Percentiles rank a stretch among this genome's conserved stretches.
These are phyloP conservation scores for Nomada lathburiana DNA, from an alignment of 2,888 invertebrate species.

Conservation along the genomic window DNA sequence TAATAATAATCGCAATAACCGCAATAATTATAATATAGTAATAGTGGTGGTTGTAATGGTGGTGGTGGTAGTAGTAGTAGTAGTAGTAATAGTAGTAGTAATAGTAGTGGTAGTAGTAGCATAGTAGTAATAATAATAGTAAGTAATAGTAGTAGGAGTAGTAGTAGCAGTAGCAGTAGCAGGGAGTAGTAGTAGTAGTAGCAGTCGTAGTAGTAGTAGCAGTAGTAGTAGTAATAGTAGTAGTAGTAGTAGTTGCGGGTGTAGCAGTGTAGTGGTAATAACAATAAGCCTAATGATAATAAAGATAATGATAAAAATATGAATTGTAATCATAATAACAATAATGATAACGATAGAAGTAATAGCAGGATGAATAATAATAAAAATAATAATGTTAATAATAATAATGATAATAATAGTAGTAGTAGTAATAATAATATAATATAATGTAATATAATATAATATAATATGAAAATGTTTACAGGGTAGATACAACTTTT, in stretches of 20 bases:
- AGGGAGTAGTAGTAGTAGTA: slow-evolving; percentile 34
- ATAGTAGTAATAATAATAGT: background rate
- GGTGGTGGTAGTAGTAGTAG: slow-evolving; percentile 15
- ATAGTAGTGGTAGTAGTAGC: background rate
- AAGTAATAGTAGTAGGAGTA: slow-evolving; percentile 11
- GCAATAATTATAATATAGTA: slow-evolving; percentile 55
- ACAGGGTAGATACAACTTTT: slow-evolving; percentile 84
- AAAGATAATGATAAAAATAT: slow-evolving; percentile 67
- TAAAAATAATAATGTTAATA: slow-evolving; percentile 44
- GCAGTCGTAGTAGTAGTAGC: slow-evolving; percentile 54
- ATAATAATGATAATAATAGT: slow-evolving; percentile 41
- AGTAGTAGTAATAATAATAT: slow-evolving; percentile 65
- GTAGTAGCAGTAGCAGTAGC: slow-evolving; percentile 55
- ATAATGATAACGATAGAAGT: slow-evolving; percentile 63
- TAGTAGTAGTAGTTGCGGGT: slow-evolving; percentile 4
- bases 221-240: slow-evolving; percentile 6
- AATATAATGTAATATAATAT: slow-evolving; percentile 77
- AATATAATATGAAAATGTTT: slow-evolving; percentile 84
- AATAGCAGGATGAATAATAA: slow-evolving; percentile 40
- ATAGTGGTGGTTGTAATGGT: slow-evolving; percentile 6
- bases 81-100: slow-evolving; percentile 18
- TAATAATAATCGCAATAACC: slow-evolving; percentile 62
- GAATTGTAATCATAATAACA: slow-evolving; percentile 37
- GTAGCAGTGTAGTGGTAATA: slow-evolving; percentile 37
- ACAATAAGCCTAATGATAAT: slow-evolving; percentile 46